A percentile compares a stretch with the other conserved stretches of the same genome.
Conservation (phyloP, 2,797 vertebrate genomes). For the Myotis myotis region DNA sequence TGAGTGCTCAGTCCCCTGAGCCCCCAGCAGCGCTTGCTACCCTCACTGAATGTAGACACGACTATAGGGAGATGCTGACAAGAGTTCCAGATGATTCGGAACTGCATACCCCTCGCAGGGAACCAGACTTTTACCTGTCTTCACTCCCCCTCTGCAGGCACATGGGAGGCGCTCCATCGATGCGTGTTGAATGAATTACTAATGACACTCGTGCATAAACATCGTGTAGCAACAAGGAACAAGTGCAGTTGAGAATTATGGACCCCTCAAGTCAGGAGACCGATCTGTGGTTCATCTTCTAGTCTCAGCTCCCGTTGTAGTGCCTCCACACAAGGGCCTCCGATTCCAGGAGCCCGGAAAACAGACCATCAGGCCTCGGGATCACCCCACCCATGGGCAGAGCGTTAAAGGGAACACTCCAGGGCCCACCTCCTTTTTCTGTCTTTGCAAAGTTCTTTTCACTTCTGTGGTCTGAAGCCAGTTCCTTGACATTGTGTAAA, state of each 20-base stretch:
- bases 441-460: constrained; percentile 16
- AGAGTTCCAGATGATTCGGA: not conserved
- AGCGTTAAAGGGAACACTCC: not conserved
- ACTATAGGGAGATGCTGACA: not conserved
- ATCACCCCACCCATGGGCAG: too few relatives aligned
- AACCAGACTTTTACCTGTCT: not conserved
- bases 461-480: constrained; percentile 60
- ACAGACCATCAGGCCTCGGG: not conserved
- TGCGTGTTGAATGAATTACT: not conserved
- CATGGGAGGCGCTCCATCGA: not conserved
- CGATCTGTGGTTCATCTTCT: fast-evolving
- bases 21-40: not conserved
- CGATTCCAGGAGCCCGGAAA: not conserved
- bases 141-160: too few relatives aligned
- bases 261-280: not conserved
- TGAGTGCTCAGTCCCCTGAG: not conserved
- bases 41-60: fast-evolving
- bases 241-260: not conserved
- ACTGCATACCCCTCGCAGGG: not conserved
- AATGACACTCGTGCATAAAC: not conserved
- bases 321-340: not conserved
- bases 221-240: fast-evolving
- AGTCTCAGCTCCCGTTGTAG: fast-evolving
- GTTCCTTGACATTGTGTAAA: constrained; percentile 57
- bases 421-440: not conserved